These are phyloP conservation scores for Psittacula derbiana DNA, from an alignment of 2,797 vertebrate genomes.

Conservation along the genomic window DNA sequence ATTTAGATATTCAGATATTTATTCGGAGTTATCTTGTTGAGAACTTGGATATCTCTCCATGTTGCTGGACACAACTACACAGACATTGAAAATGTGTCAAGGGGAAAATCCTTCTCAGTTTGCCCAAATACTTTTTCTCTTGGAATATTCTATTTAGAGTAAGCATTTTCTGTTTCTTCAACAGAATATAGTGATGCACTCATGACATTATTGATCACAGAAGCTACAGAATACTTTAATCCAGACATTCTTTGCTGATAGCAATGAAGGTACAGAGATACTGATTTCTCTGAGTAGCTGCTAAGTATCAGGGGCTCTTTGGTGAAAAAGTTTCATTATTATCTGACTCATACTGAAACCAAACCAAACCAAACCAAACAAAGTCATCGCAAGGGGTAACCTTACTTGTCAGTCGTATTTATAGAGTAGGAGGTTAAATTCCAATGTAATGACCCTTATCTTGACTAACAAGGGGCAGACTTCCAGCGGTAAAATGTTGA, in stretches of 20 bases:
- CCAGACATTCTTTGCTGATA: background rate
- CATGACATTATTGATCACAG: background rate
- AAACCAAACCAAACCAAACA: background rate
- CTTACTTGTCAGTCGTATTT: background rate
- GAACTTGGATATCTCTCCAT: background rate
- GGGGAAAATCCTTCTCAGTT: background rate
- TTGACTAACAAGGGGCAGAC: background rate
- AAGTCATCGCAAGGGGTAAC: background rate
- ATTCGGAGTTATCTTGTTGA: background rate
- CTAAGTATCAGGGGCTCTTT: background rate
- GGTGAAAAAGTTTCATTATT: background rate
- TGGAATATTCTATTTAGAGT: background rate
- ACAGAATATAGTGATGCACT: background rate
- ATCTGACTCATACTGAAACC: conserved; percentile 54
- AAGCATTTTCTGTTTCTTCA: background rate
- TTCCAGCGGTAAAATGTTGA: background rate
- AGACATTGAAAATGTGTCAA: background rate
- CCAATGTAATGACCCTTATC: background rate
- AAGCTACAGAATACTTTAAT: background rate
- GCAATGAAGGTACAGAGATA: background rate
- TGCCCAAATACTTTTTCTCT: background rate
- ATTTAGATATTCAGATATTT: background rate
- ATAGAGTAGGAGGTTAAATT: conserved; percentile 19
- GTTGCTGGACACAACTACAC: background rate
- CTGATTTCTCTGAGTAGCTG: background rate